Conservation (phyloP, 2,113 vertebrate genomes). For the Bubo scandiacus region DNA sequence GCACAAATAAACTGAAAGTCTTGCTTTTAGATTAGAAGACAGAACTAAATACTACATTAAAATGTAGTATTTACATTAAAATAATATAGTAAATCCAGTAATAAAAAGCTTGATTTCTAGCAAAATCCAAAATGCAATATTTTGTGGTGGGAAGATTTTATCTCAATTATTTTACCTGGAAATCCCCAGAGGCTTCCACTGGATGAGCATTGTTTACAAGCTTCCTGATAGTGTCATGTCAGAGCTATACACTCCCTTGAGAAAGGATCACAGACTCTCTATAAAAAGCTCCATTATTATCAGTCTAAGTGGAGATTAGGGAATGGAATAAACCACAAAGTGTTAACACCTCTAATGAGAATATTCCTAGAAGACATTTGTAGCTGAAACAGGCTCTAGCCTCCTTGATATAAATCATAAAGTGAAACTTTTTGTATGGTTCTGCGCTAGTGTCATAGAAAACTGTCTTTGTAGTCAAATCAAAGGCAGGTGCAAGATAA, state of each 20-base stretch:
- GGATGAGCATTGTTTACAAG: background rate
- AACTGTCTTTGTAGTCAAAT: background rate
- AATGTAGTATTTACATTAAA: background rate
- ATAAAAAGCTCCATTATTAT: background rate
- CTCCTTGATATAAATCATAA: background rate
- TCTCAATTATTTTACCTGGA: background rate
- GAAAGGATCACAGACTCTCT: background rate
- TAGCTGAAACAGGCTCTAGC: background rate
- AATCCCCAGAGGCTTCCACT: background rate
- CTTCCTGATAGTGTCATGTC: background rate
- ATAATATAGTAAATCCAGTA: background rate
- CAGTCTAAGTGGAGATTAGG: background rate
- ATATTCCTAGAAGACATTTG: background rate
- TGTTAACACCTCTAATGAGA: background rate
- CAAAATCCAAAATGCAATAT: background rate
- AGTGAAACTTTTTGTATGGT: background rate
- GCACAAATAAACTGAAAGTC: background rate
- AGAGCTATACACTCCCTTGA: background rate
- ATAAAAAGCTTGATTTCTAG: background rate
- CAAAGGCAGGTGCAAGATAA: background rate
- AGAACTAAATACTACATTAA: background rate
- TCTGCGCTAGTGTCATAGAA: background rate
- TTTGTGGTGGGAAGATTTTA: background rate
- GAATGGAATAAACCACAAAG: background rate
- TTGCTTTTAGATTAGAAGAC: background rate